Conservation (phyloP, 1,140 invertebrate genomes). For the Calliopsis andreniformis region DNA sequence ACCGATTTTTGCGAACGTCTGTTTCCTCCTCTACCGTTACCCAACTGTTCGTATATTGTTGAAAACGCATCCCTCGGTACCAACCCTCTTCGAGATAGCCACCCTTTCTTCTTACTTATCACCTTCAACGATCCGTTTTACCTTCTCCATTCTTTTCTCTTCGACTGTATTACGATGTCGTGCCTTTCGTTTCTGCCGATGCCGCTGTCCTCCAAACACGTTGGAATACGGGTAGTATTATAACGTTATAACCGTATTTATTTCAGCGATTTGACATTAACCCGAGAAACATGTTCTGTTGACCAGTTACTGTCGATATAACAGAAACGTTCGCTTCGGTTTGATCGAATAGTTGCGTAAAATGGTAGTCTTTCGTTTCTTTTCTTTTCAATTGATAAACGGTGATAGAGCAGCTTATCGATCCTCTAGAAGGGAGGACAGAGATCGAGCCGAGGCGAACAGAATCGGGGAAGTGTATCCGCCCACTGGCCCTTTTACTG, state of each 20-base stretch:
- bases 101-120: no score
- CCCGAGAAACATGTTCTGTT: constrained; percentile 39
- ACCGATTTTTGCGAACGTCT: constrained; percentile 48
- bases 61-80: constrained; percentile 6
- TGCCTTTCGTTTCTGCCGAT: constrained; percentile 38
- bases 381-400: no score
- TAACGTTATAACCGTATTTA: constrained; percentile 56
- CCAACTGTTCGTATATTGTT: constrained; percentile 52
- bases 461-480: constrained; percentile 18
- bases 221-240: constrained; percentile 6
- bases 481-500: constrained; percentile 48
- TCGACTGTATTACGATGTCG: constrained; percentile 28
- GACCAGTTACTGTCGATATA: background rate
- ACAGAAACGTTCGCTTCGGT: constrained; percentile 11
- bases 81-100: no score
- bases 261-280: constrained; percentile 58
- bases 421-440: constrained; percentile 32
- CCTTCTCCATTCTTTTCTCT: no score
- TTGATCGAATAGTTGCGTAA: constrained; percentile 21
- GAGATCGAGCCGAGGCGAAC: constrained; percentile 21
- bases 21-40: constrained; percentile 50
- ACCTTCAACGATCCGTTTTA: no score
- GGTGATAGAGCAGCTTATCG: no score
- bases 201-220: constrained; percentile 23
- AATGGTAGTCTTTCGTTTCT: no score